Base-by-base conservation (phyloP, 1,140 invertebrate genomes). In the Ceratitis capitata region DNA sequence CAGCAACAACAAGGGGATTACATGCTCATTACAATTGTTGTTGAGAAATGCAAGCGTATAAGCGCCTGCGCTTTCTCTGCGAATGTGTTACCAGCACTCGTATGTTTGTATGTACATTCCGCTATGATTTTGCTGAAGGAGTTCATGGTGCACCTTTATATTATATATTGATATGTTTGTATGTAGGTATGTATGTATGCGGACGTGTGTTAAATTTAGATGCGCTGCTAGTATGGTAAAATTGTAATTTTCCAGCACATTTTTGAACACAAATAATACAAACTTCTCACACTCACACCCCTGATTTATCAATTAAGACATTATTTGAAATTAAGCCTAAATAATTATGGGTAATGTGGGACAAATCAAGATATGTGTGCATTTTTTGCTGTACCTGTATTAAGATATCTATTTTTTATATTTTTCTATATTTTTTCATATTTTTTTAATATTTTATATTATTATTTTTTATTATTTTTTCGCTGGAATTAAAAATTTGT, bases 161-260 rank as follows among this genome's bases (percentile, higher is more conserved):
- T n/a, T n/a, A n/a, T n/a, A n/a, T n/a, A n/a, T n/a, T n/a, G 5
- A 6, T 12, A 47, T 47, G 51, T 56, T n/a, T 56, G n/a, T 4
- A 19, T n/a, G 16, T 32, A 39, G 0, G 35, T 7, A 10, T 69
- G 9, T 69, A 7, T 42, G 26, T 74, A 9, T 74, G 5, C 45
- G 32, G 19, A n/a, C 16, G 39, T 45, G 32, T 12, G 39, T 29
- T 78, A 23, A 39, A 39, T n/a, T 29, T 78, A 23, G 39, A 39
- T n/a, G 29, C 83, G 83, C 39, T 42, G 32, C 39, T 45, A n/a
- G n/a, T n/a, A n/a, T n/a, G n/a, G 35, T 64, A 47, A 39, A 84
- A 84, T 84, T 23, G 83, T 45, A 84, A 84, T 84, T 84, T 64
- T 64, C 39, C 83, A 61, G 83, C 32, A 84, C 26, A n/a, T 84